phyloP scores from a whole-genome alignment of 2,113 vertebrate species.

The pig (Sus scrofa) region DNA sequence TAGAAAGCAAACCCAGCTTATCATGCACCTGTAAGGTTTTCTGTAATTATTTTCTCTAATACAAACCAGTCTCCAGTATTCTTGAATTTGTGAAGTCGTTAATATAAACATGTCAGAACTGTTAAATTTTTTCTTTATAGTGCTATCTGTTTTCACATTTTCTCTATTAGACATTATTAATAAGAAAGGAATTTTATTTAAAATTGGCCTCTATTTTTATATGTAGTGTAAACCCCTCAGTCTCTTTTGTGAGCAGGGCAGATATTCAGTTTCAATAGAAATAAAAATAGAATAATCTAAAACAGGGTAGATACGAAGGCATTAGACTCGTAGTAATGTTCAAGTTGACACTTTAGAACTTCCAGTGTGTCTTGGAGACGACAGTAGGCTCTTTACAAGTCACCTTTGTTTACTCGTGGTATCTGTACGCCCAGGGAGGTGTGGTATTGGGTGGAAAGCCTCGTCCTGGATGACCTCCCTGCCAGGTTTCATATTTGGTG shows the following conservation, averaged over 20 bases:
- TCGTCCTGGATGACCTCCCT: not conserved
- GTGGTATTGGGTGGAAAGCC: not conserved
- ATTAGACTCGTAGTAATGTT: not conserved
- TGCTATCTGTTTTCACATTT: not conserved
- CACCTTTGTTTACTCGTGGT: not conserved
- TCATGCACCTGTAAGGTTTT: not conserved
- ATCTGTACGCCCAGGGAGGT: not conserved
- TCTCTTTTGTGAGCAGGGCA: not conserved
- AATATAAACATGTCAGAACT: not conserved
- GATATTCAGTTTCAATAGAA: not conserved
- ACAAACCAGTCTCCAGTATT: not conserved
- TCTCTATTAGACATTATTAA: not conserved
- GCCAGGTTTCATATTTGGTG: not conserved
- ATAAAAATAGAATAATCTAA: not conserved
- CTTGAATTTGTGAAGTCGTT: not conserved
- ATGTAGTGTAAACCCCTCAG: not conserved
- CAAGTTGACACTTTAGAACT: not conserved
- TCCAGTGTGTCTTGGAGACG: rapidly evolving
- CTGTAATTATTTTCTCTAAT: not conserved
- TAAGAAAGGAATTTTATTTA: not conserved
- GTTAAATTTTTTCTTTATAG: rapidly evolving
- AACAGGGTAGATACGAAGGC: not conserved
- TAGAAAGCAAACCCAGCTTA: not conserved
- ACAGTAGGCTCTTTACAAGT: not conserved
- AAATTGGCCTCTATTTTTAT: not conserved